Percentiles rank a stretch among this genome's conserved stretches.
Evolutionary conservation across 2,888 invertebrate genomes (phyloP).

Genomic region (Conomelus anceps): DNA sequence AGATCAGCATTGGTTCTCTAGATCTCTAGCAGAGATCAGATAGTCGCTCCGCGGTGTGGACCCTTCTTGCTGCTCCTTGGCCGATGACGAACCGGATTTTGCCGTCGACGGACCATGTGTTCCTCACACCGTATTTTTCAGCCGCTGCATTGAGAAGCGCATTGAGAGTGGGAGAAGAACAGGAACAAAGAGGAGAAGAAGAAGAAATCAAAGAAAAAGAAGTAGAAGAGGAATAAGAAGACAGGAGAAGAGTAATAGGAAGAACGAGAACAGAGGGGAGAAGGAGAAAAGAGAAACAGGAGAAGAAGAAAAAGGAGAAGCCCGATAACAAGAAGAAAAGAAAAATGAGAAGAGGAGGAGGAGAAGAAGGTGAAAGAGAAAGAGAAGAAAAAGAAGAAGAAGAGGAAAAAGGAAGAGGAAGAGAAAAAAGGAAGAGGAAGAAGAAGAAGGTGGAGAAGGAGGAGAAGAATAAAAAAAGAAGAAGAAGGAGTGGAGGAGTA

Average conservation of each 20-base stretch:
- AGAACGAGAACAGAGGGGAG: not conserved
- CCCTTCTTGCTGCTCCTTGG: too few species aligned
- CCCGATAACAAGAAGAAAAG: not conserved
- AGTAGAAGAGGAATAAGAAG: not conserved
- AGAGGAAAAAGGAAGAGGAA: not conserved
- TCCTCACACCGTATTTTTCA: too few species aligned
- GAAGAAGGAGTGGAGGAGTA: not conserved
- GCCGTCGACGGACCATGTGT: too few species aligned
- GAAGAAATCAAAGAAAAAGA: not conserved
- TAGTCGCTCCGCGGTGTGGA: too few species aligned
- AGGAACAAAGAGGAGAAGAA: not conserved
- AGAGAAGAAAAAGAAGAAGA: not conserved
- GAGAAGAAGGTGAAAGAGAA: not conserved
- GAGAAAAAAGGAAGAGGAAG: not conserved
- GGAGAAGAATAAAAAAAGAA: not conserved
- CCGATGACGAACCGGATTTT: too few species aligned
- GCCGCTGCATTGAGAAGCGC: too few species aligned
- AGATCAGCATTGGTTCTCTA: too few species aligned
- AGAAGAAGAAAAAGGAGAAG: not conserved
- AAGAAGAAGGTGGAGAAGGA: not conserved
- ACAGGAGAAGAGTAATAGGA: not conserved
- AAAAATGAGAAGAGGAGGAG: not conserved
- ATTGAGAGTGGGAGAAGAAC: not conserved
- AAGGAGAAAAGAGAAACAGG: not conserved
- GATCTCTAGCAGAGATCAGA: too few species aligned